These are phyloP conservation scores for Acheta domesticus DNA, from an alignment of 2,888 invertebrate species.

Conservation along the genomic window DNA sequence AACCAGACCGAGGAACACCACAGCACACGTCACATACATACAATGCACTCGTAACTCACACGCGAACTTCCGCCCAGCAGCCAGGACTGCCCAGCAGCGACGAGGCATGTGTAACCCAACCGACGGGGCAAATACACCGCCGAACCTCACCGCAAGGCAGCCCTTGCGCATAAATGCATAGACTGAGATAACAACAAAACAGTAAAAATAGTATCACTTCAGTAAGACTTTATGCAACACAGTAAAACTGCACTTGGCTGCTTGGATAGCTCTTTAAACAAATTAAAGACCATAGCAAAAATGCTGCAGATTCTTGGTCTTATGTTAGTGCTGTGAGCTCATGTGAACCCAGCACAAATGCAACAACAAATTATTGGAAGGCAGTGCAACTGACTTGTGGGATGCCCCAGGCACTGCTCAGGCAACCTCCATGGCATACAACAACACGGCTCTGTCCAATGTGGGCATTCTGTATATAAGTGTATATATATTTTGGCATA, in stretches of 20 bases:
- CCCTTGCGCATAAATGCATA: neutral
- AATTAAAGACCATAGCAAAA: neutral
- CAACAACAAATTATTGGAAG: neutral
- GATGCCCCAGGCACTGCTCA: constrained; percentile 18
- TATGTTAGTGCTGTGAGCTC: neutral
- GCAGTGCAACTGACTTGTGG: constrained; percentile 18
- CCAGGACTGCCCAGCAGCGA: constrained; percentile 4
- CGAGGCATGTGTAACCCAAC: neutral
- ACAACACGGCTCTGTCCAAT: constrained; percentile 21
- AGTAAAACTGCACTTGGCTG: constrained; percentile 18
- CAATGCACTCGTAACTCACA: neutral
- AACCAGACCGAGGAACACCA: constrained; percentile 10
- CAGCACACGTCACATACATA: neutral
- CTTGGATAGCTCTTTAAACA: constrained; percentile 18
- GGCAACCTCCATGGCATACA: constrained; percentile 10
- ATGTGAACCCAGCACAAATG: neutral
- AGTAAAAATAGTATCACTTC: constrained; percentile 18
- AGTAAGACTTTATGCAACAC: neutral
- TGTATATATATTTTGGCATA: constrained; percentile 2
- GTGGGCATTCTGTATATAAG: constrained; percentile 19
- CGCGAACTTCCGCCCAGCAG: neutral
- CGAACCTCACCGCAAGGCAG: neutral
- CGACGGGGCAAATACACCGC: neutral
- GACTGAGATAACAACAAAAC: constrained; percentile 18
- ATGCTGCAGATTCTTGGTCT: neutral